Conservation (phyloP, 1,140 invertebrate species). For the Sitophilus oryzae region DNA sequence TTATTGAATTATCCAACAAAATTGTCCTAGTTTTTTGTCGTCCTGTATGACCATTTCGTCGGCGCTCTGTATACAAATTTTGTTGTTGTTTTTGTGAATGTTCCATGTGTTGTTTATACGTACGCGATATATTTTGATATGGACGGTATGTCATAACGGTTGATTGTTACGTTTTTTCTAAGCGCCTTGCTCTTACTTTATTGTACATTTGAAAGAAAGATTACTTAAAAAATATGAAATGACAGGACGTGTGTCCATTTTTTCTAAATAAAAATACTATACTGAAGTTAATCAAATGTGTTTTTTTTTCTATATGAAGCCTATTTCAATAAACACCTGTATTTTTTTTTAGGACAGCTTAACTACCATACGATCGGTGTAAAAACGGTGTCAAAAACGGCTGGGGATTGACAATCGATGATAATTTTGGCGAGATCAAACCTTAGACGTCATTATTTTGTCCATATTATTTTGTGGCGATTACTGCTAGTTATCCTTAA, state of each 20-base stretch:
- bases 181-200: slow-evolving; percentile 17
- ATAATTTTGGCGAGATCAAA: too few species aligned
- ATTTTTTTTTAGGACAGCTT: too few species aligned
- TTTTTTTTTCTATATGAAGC: too few species aligned
- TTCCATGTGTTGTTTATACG: slow-evolving; percentile 15
- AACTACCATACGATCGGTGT: too few species aligned
- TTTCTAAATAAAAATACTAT: slow-evolving; percentile 24
- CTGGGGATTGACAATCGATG: too few species aligned
- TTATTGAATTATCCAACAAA: not conserved
- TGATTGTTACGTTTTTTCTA: slow-evolving; percentile 16
- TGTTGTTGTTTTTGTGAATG: slow-evolving; percentile 11
- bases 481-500: too few species aligned
- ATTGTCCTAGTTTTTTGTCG: not conserved
- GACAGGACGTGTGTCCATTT: slow-evolving; percentile 15
- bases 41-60: too few species aligned
- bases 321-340: too few species aligned
- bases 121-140: slow-evolving; percentile 3
- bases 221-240: slow-evolving; percentile 7
- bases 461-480: too few species aligned
- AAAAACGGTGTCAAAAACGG: too few species aligned
- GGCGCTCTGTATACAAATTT: slow-evolving; percentile 7
- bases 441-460: too few species aligned
- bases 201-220: slow-evolving; percentile 14
- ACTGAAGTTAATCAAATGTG: not conserved
- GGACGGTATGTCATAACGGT: slow-evolving; percentile 1